Base-by-base conservation (phyloP, 2,797 vertebrate species). In the Ceryle rudis region DNA sequence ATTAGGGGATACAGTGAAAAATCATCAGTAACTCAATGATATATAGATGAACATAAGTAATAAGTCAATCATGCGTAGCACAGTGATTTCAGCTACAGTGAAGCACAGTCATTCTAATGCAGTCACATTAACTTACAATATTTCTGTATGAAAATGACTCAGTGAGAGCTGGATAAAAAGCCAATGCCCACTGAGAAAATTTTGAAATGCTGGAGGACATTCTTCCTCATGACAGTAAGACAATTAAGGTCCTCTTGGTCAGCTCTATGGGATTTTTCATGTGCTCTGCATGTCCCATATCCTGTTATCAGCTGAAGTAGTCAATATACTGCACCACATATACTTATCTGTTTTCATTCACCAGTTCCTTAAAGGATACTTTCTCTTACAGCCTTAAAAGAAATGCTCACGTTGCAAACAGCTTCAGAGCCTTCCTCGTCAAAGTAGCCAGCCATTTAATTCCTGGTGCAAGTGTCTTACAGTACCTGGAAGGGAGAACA, bases 381-480 rank as follows among this genome's bases (percentile, higher is more conserved):
- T 83, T 88, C 25, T 88, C 46, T 72, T 51, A 21, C 22, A 89
- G 14, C 4, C 35, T 86, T 71, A 79, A 66, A 70, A 92, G 46
- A 88, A 72, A 19, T 84, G 25, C 14, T 79, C 39, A 51, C 74
- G 33, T 35, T 31, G 19, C 90, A 94, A 84, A 35, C 28, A 51
- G 26, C 15, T 73, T 47, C 22, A 88, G 82, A 80, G 6, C 14
- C 29, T 65, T 57, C 12, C 80, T 94, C 95, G 81, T 95, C 70
- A 92, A 94, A 92, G 91, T 83, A 95, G 58, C 44, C 22, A 83
- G 39, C 19, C 15, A 29, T 90, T 97, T 96, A 14, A 93, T 86
- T 93, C 42, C 61, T 71, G 64, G 60, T 92, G 73, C 73, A 88
- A 89, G 46, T 90, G 33, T 54, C 57, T 70, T 91, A 69, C 26